Base-by-base conservation (phyloP, 2,797 vertebrate genomes). In the Halcyon leucocephala region DNA sequence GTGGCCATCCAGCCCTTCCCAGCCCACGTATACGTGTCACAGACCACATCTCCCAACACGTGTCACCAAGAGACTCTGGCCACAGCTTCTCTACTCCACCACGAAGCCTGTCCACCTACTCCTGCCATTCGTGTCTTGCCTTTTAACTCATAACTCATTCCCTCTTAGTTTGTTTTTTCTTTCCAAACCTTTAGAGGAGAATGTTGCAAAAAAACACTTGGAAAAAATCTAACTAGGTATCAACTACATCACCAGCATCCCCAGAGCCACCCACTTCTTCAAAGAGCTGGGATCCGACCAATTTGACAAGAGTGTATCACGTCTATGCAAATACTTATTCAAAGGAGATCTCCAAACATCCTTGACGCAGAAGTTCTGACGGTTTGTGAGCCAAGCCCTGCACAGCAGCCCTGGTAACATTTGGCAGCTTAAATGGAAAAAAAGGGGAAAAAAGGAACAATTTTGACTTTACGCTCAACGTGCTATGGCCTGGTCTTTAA, bases 371-470 rank as follows among this genome's bases (percentile, higher is more conserved):
- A 49, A 65, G 14, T 41, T 33, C 3, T 0, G 10, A 25, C 14
- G 42, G 6, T 60, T 46, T n/a, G 44, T 67, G 65, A 60, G 41
- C 51, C 57, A 60, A 66, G 28, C 33, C 31, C 70, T 60, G 49
- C n/a, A 14, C 33, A 72, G 41, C 33, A 29, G 58, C 58, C 37
- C 46, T 29, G 35, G 35, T 51, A 51, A 46, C 33, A 7, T 21
- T 61, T n/a, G 29, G 24, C 37, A 58, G 48, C 44, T 83, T 67
- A 7, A 85, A 86, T 44, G 31, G 0, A 17, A 3, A 2, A 7
- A 1, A 1, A 4, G 2, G 1, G 1, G 0, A 0, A 11, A 31
- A 12, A 19, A 33, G 10, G 4, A 41, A 11, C 11, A 7, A 22
- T 48, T 62, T 28, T 33, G 31, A 21, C 58, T 58, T 31, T 41